Evolutionary conservation across 2,113 vertebrate genomes (phyloP).

Genomic region (Nycticryphes semicollaris): DNA sequence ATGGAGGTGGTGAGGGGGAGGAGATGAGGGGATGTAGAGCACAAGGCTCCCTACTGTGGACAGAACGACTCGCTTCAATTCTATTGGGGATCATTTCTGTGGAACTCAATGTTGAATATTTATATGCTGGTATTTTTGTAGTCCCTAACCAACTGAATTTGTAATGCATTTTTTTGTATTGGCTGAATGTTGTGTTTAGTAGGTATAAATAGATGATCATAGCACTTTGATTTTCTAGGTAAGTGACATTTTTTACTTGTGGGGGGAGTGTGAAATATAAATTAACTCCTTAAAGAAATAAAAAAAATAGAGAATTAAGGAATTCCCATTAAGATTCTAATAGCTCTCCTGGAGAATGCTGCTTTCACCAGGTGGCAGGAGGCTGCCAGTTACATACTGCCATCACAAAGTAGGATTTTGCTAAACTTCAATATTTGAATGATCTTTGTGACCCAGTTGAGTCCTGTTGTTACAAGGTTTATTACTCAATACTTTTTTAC

Average conservation of each 20-base stretch:
- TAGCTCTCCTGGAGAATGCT: neutral
- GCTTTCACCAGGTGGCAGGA: neutral
- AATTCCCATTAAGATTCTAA: neutral
- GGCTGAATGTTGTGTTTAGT: neutral
- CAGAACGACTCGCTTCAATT: accelerated
- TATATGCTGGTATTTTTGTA: neutral
- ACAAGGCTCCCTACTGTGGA: neutral
- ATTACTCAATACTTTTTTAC: neutral
- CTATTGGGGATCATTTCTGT: neutral
- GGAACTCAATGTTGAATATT: neutral
- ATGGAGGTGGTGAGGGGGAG: neutral
- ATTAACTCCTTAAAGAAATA: neutral
- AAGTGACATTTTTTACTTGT: neutral
- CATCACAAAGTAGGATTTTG: neutral
- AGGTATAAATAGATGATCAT: neutral
- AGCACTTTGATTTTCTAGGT: neutral
- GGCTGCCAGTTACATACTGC: neutral
- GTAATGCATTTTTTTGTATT: neutral
- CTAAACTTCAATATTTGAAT: neutral
- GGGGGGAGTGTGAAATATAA: accelerated
- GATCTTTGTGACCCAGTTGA: neutral
- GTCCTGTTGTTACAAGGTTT: neutral
- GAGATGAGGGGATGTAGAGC: neutral
- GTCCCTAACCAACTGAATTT: neutral
- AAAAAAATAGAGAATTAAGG: neutral